These are phyloP conservation scores for Cyrtonyx montezumae DNA, from an alignment of 2,113 vertebrate species.

Conservation along the genomic window DNA sequence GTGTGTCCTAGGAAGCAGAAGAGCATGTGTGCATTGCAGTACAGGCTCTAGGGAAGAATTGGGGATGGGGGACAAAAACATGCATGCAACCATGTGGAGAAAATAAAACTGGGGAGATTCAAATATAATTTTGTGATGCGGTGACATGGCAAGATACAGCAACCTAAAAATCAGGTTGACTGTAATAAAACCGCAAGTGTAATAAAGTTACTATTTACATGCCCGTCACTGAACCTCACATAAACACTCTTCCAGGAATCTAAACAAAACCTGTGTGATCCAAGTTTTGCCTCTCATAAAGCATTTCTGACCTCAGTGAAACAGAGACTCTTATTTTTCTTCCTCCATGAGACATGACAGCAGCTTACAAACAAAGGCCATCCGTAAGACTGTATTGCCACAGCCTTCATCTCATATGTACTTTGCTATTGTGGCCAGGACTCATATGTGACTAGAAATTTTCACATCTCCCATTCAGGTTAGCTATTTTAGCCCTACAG, in stretches of 20 bases:
- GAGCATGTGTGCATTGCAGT: rapidly evolving
- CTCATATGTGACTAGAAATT: not conserved
- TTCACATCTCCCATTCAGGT: not conserved
- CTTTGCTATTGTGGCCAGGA: not conserved
- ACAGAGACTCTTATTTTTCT: not conserved
- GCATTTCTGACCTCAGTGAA: not conserved
- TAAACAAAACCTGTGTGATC: not conserved
- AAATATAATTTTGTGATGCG: constrained; percentile 24
- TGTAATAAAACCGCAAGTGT: constrained; percentile 4
- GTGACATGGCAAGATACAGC: not conserved
- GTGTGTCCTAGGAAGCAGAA: not conserved
- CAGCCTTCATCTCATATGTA: not conserved
- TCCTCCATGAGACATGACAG: not conserved
- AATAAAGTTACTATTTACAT: not conserved
- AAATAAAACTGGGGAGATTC: not conserved
- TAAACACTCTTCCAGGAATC: not conserved
- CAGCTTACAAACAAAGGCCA: not conserved
- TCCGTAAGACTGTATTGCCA: not conserved
- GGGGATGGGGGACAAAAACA: not conserved
- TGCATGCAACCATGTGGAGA: rapidly evolving
- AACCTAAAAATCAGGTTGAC: not conserved
- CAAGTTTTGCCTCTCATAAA: not conserved
- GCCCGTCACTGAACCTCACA: not conserved
- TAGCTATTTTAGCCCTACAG: not conserved
- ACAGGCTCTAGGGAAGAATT: not conserved